Evolutionary conservation across 2,113 vertebrate species (phyloP), one percentile per base, ranked within the genome.

Genomic region (Alectura lathami): DNA sequence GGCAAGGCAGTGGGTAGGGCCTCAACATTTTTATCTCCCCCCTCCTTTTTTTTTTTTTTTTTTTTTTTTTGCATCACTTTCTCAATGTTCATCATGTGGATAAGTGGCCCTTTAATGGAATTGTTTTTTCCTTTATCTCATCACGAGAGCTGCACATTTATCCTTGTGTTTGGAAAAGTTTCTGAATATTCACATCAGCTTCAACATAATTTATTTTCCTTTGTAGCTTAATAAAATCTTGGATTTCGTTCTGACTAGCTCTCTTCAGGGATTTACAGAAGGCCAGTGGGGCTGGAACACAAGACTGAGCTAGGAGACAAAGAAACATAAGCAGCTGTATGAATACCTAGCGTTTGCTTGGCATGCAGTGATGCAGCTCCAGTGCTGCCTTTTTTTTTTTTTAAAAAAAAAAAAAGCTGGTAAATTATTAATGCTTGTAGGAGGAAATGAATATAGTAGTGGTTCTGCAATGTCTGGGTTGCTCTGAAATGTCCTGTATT

Each of bases 121-220:
- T 92, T 96, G 75, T 93, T 96, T 96, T 93, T 97, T 95, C 93
- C 96, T 93, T 87, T 96, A 63, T 89, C 85, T 93, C 87, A 50
- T 97, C 94, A 91, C 5, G 43, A 94, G 67, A 91, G 87, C 82
- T 51, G 82, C 87, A 56, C 63, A 40, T 95, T 93, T 94, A 94
- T 96, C 84, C 91, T 91, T 0, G 0, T 93, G 86, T 92, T 96
- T 96, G 91, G 94, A 96, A 96, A 96, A 91, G 85, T 87, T 86
- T 95, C 94, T 95, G 96, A 96, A 93, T 94, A 86, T 96, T 96
- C 92, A 91, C 84, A 95, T 88, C 79, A 84, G 80, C 82, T 91
- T 86, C 67, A 79, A 43, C 22, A 50, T 72, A 81, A 86, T 94
- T 94, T 93, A 86, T 95, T 97, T 95, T 95, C 94, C 88, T 92